Conservation (phyloP, 2,797 vertebrate species). For the Pampus argenteus region DNA sequence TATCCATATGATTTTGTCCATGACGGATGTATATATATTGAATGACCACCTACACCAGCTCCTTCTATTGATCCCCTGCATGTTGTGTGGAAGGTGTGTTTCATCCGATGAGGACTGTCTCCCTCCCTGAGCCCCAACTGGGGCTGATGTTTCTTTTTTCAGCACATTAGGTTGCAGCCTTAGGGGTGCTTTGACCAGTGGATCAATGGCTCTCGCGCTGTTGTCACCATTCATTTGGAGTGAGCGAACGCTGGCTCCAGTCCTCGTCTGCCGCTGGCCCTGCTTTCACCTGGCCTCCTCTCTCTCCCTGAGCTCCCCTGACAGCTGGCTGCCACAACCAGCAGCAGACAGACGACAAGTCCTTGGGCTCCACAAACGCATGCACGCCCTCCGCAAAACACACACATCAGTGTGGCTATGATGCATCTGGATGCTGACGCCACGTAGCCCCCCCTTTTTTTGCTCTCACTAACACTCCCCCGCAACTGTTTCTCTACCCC, state of each 20-base stretch:
- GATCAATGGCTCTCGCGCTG: constrained; percentile 85
- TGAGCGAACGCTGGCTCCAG: constrained; percentile 81
- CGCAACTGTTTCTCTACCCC: constrained; percentile 50
- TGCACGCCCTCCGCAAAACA: constrained; percentile 57
- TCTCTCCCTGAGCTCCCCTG: constrained; percentile 80
- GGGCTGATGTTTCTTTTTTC: constrained; percentile 83
- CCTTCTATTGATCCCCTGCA: constrained; percentile 69
- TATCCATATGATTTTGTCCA: constrained; percentile 31
- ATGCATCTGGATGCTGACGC: constrained; percentile 74
- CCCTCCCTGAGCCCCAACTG: constrained; percentile 72
- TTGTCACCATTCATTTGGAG: constrained; percentile 86
- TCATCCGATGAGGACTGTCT: constrained; percentile 74
- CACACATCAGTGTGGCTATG: constrained; percentile 53
- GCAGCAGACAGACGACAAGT: constrained; percentile 82
- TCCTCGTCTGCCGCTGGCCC: constrained; percentile 81
- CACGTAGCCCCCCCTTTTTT: constrained; percentile 47
- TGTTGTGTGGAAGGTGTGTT: constrained; percentile 74
- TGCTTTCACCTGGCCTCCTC: constrained; percentile 82
- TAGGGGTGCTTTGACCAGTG: constrained; percentile 84
- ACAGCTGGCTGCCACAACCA: constrained; percentile 84
- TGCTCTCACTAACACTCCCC: constrained; percentile 45
- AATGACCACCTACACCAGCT: constrained; percentile 57
- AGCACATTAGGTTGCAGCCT: constrained; percentile 84
- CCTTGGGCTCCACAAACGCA: constrained; percentile 77
- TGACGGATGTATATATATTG: constrained; percentile 57